Percentiles rank a stretch among this genome's conserved stretches.
Conservation (phyloP, 2,797 vertebrate species). For the Podarcis siculus region DNA sequence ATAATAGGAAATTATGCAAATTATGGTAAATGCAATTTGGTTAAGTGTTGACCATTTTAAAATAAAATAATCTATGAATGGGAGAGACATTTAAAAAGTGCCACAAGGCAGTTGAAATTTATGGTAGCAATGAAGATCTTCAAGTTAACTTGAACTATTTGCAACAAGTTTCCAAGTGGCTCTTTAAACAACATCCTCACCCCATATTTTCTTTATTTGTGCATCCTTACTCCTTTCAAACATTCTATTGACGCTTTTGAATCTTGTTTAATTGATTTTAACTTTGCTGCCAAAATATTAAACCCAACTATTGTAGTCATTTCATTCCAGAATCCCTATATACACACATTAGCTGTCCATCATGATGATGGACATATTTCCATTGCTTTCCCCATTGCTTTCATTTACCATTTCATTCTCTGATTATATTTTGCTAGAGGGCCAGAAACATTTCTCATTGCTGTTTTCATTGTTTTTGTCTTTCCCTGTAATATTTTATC, state of each 20-base stretch:
- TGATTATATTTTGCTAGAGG: constrained; percentile 14
- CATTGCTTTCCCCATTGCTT: background rate
- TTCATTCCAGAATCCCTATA: background rate
- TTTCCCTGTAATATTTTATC: constrained; percentile 27
- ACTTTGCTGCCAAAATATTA: background rate
- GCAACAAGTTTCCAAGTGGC: background rate
- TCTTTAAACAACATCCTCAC: background rate
- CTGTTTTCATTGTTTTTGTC: constrained; percentile 3
- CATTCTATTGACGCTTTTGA: background rate
- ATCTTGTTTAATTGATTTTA: background rate
- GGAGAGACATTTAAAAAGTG: background rate
- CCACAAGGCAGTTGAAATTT: background rate
- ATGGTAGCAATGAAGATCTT: no score
- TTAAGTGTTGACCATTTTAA: constrained; percentile 25
- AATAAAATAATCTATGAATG: background rate
- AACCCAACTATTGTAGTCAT: background rate
- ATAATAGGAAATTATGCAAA: constrained; percentile 4
- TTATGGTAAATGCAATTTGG: constrained; percentile 38
- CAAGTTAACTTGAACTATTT: background rate
- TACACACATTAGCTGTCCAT: constrained; percentile 31
- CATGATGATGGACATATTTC: background rate
- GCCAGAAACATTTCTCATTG: background rate
- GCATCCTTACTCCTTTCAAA: background rate
- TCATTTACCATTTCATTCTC: background rate
- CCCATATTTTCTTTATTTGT: background rate